phyloP scores from a whole-genome alignment of 2,888 invertebrate genomes.

The Agrypnus murinus region DNA sequence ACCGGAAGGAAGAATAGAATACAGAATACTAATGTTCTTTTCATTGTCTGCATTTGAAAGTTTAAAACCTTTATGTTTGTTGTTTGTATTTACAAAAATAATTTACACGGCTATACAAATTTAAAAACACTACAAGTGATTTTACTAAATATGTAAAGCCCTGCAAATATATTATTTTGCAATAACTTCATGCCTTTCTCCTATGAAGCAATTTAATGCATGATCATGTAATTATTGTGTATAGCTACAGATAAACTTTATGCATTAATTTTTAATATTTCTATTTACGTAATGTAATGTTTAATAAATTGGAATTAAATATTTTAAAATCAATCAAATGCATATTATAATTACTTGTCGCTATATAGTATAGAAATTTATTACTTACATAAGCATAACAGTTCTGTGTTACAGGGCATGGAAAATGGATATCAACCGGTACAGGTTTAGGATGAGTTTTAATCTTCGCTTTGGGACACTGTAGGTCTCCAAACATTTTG shows the following conservation, averaged over 20 bases:
- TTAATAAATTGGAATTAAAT: not conserved
- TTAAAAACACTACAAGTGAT: not conserved
- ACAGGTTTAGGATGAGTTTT: conserved; percentile 45
- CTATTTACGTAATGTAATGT: not conserved
- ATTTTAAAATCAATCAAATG: not conserved
- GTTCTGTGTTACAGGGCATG: conserved; percentile 53
- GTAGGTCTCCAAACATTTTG: conserved; percentile 59
- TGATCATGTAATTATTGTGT: no score
- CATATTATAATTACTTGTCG: not conserved
- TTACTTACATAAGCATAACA: conserved; percentile 62
- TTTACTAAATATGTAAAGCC: no score
- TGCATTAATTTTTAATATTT: no score
- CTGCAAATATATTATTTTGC: no score
- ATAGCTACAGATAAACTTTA: no score
- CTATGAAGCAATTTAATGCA: no score
- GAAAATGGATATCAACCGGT: conserved; percentile 56
- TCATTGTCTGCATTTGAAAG: conserved; percentile 3
- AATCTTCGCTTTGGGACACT: conserved; percentile 36
- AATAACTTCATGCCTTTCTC: no score
- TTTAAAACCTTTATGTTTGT: not conserved
- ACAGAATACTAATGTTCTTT: not conserved
- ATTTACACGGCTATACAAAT: not conserved
- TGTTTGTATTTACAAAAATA: not conserved
- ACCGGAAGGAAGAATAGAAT: no score
- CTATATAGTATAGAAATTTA: not conserved